Base-by-base conservation (phyloP, 2,113 vertebrate genomes). In the Misgurnus mizolepis region DNA sequence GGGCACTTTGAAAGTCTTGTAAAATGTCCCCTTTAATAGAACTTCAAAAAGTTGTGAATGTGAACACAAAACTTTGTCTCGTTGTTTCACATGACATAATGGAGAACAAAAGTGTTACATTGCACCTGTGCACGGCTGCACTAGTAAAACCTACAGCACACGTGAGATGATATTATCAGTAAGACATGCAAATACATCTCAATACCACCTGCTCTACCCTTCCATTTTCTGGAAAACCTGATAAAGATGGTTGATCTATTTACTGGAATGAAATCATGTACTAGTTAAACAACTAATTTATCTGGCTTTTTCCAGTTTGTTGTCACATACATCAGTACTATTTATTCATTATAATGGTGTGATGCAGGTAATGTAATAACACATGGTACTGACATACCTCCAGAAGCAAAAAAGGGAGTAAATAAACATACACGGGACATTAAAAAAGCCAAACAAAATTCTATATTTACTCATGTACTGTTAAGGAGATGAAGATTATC, bases 91-190 rank as follows among this genome's bases (percentile, higher is more conserved):
- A 18, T 11, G 65, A 45, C 47, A 50, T 56, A 7, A 12, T 17
- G 18, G 17, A 34, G 3, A 56, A 53, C 11, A 27, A 61, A 5
- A 45, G 2, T n/a, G 17, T n/a, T 4, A 3, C 5, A 12, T 17
- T 80, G 66, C 60, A 65, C 62, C 61, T 69, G 56, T 43, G 39
- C 60, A 5, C 14, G 53, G 43, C 53, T 73, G 71, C 71, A 73
- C 55, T 55, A 73, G 55, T 60, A 18, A 18, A 58, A 18, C 6
- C 55, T 18, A 18, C 55, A 18, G 4, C 55, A 18, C 17, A 58
- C 55, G 12, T 11, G 49, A 39, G 64, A 4, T 17, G 58, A 70
- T 75, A 18, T 4, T 56, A 76, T 70, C 71, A 50, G 71, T n/a
- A 64, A 69, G 61, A 40, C 47, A 79, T 65, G 79, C 6, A 5